phyloP scores from a whole-genome alignment of 2,113 vertebrate genomes.

The Brachypodius melanocephalos region DNA sequence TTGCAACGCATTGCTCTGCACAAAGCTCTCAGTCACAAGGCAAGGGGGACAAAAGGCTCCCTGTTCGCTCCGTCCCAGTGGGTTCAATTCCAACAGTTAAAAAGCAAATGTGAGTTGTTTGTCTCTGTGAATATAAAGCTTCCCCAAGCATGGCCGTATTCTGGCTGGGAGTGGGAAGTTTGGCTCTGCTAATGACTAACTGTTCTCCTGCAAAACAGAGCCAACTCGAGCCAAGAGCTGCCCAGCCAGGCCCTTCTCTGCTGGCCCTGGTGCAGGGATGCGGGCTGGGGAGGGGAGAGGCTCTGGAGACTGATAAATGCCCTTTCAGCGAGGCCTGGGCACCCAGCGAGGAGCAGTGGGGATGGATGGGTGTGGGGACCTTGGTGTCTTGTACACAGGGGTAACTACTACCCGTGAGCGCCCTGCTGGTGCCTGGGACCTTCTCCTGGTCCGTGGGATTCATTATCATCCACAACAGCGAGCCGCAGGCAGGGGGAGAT shows the following conservation, averaged over 20 bases:
- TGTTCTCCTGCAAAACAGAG: slow-evolving; percentile 1
- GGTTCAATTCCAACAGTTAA: slow-evolving; percentile 43
- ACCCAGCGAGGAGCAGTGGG: rapidly evolving
- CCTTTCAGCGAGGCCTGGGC: not conserved
- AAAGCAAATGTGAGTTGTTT: slow-evolving; percentile 41
- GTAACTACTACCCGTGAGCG: not conserved
- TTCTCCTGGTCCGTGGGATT: not conserved
- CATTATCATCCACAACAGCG: not conserved
- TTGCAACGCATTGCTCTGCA: slow-evolving; percentile 46
- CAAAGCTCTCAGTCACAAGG: slow-evolving; percentile 56
- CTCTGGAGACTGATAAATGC: not conserved
- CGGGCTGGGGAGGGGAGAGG: not conserved
- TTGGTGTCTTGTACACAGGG: not conserved
- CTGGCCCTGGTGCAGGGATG: rapidly evolving
- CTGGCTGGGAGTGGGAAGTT: slow-evolving; percentile 16
- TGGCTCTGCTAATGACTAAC: slow-evolving; percentile 27
- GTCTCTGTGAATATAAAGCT: slow-evolving; percentile 41
- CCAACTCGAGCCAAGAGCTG: not conserved
- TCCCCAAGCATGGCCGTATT: slow-evolving; percentile 15
- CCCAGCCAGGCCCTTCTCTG: rapidly evolving
- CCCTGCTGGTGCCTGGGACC: not conserved
- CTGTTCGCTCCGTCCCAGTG: slow-evolving; percentile 49
- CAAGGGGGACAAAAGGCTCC: slow-evolving; percentile 53
- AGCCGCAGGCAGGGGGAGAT: not conserved
- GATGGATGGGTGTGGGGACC: not conserved